A percentile compares a stretch with the other conserved stretches of the same genome.
Conservation (phyloP, 2,888 invertebrate species). For the Escarpia spicata region DNA sequence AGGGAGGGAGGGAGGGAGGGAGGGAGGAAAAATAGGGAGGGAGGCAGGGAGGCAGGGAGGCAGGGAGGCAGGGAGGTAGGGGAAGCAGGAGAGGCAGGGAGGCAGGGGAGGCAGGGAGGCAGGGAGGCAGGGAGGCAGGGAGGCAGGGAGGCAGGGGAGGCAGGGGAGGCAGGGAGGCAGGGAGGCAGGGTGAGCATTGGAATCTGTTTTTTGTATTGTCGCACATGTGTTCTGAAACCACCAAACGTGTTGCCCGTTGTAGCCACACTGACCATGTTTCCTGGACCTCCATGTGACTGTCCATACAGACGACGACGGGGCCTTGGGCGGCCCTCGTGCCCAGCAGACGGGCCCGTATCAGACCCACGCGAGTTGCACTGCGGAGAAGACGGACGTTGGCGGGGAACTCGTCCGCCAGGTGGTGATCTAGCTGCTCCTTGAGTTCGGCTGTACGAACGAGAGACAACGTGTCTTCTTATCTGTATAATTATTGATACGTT, state of each 20-base stretch:
- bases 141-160: too few species aligned
- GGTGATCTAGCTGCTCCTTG: neutral
- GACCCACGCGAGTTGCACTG: constrained; percentile 26
- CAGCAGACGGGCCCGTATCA: constrained; percentile 35
- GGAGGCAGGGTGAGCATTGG: too few species aligned
- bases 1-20: too few species aligned
- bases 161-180: too few species aligned
- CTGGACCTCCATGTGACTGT: constrained; percentile 39
- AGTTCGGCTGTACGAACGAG: neutral
- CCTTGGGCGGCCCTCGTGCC: constrained; percentile 31
- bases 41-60: too few species aligned
- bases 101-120: too few species aligned
- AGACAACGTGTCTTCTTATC: neutral
- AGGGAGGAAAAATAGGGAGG: too few species aligned
- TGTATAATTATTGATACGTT: too few species aligned
- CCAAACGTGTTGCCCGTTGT: too few species aligned
- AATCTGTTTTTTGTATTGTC: neutral
- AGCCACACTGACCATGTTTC: constrained; percentile 30
- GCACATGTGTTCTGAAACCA: neutral
- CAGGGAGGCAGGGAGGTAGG: too few species aligned
- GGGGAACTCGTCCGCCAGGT: neutral
- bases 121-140: too few species aligned
- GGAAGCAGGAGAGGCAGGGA: too few species aligned
- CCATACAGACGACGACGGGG: constrained; percentile 35
- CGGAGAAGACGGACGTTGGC: neutral